Base-by-base conservation (phyloP, 2,113 vertebrate genomes). In the Prunella himalayana region DNA sequence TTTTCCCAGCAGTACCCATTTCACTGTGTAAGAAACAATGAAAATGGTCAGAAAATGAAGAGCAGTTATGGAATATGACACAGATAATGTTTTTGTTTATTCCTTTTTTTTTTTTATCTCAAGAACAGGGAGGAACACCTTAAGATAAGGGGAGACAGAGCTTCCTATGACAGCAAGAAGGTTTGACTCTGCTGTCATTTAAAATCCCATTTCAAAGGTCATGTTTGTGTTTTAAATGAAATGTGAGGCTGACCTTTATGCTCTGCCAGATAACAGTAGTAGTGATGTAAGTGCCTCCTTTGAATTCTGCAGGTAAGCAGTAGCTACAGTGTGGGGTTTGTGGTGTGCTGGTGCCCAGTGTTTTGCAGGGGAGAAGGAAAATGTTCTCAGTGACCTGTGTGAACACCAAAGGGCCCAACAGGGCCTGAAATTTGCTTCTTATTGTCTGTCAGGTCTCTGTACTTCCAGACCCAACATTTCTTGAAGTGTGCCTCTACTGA, bases 201-300 rank as follows among this genome's bases (percentile, higher is more conserved):
- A 50, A 86, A 78, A 66, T 84, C 60, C 35, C 7, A 11, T 84
- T 65, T 88, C 77, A 87, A 94, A 92, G 84, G 81, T 91, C 81
- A 8, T 81, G 56, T 88, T 94, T 94, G 80, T 65, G 41, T 53
- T 92, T 77, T 37, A 86, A 80, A 45, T 90, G 17, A 77, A 66
- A 82, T 1, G 13, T 63, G 64, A 63, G 39, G 8, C 42, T 94
- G 77, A 73, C 50, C 75, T 70, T 81, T 47, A 54, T 75, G 83
- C 64, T 81, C 44, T 91, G 65, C 35, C 56, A 94, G 51, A 39
- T 41, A 71, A 61, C 24, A 69, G 30, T 1, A 35, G 16, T 1
- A 41, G 42, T 47, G 77, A 75, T 79, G 33, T 53, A 75, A 84
- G 47, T 11, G 19, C 61, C 82, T 86, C 39, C 51, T 95, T 85